Evolutionary conservation across 2,113 vertebrate genomes (phyloP).

Genomic region (Saimiri boliviensis): DNA sequence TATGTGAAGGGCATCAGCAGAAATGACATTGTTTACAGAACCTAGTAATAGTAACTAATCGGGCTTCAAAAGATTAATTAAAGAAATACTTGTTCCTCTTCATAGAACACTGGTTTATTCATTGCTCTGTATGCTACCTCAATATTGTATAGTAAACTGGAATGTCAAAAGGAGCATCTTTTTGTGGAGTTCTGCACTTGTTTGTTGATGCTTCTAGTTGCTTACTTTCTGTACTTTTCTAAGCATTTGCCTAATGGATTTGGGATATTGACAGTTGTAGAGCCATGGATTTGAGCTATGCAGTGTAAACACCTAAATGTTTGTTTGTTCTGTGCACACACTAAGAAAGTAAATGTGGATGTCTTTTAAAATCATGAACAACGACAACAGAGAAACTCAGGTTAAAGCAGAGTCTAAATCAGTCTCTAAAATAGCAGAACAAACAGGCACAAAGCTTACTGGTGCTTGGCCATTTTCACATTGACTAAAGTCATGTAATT

Average conservation of each 20-base stretch:
- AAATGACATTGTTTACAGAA: neutral
- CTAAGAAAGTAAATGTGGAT: slow-evolving; percentile 51
- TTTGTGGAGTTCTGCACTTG: slow-evolving; percentile 12
- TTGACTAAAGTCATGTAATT: neutral
- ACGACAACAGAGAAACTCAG: slow-evolving; percentile 20
- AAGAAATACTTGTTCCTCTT: neutral
- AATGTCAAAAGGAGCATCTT: slow-evolving; percentile 36
- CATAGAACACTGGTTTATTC: neutral
- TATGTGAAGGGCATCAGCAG: neutral
- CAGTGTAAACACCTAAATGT: slow-evolving; percentile 69
- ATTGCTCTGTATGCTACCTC: neutral
- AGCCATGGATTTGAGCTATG: slow-evolving; percentile 56
- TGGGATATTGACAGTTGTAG: slow-evolving; percentile 50
- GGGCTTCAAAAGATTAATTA: neutral
- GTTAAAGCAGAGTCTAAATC: slow-evolving; percentile 45
- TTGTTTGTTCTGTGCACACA: slow-evolving; percentile 62
- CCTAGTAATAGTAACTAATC: neutral
- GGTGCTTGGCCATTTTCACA: neutral
- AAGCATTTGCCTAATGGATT: slow-evolving; percentile 74
- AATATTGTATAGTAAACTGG: neutral
- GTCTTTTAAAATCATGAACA: slow-evolving; percentile 70
- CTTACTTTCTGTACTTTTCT: slow-evolving; percentile 40
- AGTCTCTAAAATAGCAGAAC: slow-evolving; percentile 50
- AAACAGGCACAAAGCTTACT: slow-evolving; percentile 36
- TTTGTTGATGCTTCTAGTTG: slow-evolving; percentile 23